phyloP scores from a whole-genome alignment of 2,888 invertebrate species.

The Lottia scabra region DNA sequence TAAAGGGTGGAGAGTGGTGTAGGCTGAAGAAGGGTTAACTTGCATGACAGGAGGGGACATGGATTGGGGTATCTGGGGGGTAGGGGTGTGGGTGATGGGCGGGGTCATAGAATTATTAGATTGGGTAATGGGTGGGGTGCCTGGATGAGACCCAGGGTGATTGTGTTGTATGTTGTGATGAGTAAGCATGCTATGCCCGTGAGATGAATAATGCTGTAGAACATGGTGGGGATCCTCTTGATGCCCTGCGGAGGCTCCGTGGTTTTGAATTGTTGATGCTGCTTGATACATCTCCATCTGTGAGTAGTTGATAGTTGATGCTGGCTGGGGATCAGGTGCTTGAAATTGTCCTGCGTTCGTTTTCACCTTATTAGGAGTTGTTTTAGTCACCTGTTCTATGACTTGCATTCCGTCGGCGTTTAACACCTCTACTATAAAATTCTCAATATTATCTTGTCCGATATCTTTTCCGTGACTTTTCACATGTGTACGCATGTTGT shows the following conservation, averaged over 20 bases:
- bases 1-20: neutral
- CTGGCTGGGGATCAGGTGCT: neutral
- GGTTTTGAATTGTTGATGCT: neutral
- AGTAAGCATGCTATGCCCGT: neutral
- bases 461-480: constrained; percentile 44
- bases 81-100: neutral
- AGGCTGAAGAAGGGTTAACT: neutral
- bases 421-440: constrained; percentile 14
- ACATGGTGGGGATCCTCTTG: neutral
- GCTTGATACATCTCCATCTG: neutral
- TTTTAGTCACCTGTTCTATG: neutral
- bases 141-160: neutral
- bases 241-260: neutral
- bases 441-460: constrained; percentile 6
- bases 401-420: neutral
- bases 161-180: neutral
- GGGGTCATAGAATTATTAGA: neutral
- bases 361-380: neutral
- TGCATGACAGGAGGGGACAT: neutral
- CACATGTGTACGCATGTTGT: constrained; percentile 60
- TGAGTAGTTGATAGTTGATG: neutral
- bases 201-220: neutral
- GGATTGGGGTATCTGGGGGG: neutral
- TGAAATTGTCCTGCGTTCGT: neutral
- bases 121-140: neutral